Base-by-base conservation (phyloP, 2,797 vertebrate species). In the Danio choprae region DNA sequence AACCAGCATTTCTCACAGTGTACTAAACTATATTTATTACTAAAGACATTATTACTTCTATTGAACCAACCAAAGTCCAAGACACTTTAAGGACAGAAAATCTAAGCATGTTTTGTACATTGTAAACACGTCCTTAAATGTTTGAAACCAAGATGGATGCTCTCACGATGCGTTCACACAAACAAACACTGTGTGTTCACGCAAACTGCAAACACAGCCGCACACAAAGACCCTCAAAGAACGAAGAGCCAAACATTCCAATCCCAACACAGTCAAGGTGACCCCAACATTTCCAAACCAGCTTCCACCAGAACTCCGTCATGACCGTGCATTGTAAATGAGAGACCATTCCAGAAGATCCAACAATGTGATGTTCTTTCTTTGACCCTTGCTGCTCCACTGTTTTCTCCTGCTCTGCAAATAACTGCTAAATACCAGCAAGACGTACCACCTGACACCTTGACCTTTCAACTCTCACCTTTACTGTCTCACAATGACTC, bases 401-500 rank as follows among this genome's bases (percentile, higher is more conserved):
- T 36, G 22, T 69, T 20, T 76, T 72, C 53, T 76, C n/a, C 41
- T 36, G 48, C 59, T 60, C 8, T 41, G 91, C 81, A 79, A 90
- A 72, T 84, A 85, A 82, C 80, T 92, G 91, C 70, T 81, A 92
- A 91, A 92, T 93, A 91, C 90, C 88, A 88, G 90, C 91, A 88
- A 88, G 84, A 90, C 89, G 86, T 90, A 91, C 88, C 89, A 89
- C 87, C 89, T 91, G 90, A 91, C 90, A 91, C 60, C 74, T 50
- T 88, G 91, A 92, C 90, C 92, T 82, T 79, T 79, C 87, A 92
- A 84, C 90, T 87, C 90, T 87, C 67, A 88, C 87, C 89, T 91
- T 83, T 84, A 84, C 84, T 53, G 63, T 46, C 53, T 53, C 74
- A 92, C 91, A 92, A 85, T 86, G 44, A 78, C 77, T 81, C 80